Base-by-base conservation (phyloP, 2,113 vertebrate genomes). In the Phaethornis superciliosus region DNA sequence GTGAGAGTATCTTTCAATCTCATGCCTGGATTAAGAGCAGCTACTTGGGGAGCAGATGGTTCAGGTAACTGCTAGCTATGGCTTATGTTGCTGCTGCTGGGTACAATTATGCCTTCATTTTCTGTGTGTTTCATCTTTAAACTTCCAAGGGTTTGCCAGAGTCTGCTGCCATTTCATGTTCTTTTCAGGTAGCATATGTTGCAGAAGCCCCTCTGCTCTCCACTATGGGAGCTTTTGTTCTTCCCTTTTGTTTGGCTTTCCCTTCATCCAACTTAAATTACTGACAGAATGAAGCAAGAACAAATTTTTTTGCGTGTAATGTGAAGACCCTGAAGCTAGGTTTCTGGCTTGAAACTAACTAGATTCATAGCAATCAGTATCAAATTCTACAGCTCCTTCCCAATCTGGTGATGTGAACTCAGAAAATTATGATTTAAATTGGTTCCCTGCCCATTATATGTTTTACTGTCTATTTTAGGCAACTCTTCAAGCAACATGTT, bases 121-220 rank as follows among this genome's bases (percentile, higher is more conserved):
- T 94, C 30, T 88, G 11, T 63, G 15, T 44, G 28, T 44, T 33
- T 22, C 12, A 65, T 64, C 54, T 93, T 93, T 91, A 85, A 80
- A 82, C 30, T 78, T 91, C n/a, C 19, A 55, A 67, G 23, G 70
- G 23, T 59, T 80, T 89, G 26, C 64, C 89, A 42, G 35, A 85
- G 42, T 55, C 51, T 82, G 75, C 59, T 94, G 37, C 33, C 85
- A 88, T 95, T 94, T 89, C 82, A 24, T 80, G 46, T 47, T 88
- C 33, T 15, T 76, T 93, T 92, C 44, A 35, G 56, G 32, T 2
- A 78, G 33, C 3, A 2, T 63, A 27, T 74, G 9, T 52, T 88
- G 47, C 59, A 72, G 33, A 59, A 87, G 33, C 47, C 59, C 27
- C 6, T 69, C 28, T 80, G 28, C 75, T 93, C 10, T 70, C 42